These are phyloP conservation scores for Rotaria magnacalcarata DNA, from an alignment of 2,888 invertebrate genomes.

Conservation along the genomic window DNA sequence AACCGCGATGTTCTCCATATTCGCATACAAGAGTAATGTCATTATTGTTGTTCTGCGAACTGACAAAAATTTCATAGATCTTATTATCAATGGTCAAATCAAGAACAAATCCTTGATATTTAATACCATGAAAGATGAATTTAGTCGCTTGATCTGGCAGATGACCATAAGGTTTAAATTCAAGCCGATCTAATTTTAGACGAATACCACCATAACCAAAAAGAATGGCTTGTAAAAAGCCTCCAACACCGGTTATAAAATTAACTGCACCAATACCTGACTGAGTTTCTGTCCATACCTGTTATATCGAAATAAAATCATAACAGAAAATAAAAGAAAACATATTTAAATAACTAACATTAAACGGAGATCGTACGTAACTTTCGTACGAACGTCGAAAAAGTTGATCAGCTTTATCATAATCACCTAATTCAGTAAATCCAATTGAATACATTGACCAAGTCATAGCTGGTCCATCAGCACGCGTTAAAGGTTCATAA, in stretches of 20 bases:
- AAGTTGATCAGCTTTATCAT: conserved; percentile 52
- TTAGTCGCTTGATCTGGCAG: neutral
- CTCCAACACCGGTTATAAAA: conserved; percentile 61
- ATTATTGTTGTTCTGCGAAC: neutral
- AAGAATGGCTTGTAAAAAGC: conserved; percentile 59
- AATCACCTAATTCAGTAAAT: conserved; percentile 56
- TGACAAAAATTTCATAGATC: neutral
- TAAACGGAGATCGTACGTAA: conserved; percentile 51
- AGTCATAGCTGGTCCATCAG: conserved; percentile 60
- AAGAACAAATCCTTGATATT: neutral
- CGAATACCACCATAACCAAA: conserved; percentile 60
- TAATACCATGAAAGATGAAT: neutral
- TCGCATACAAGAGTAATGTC: neutral
- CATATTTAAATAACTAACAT: no score
- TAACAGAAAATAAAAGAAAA: no score
- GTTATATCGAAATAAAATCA: neutral
- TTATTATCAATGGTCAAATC: neutral
- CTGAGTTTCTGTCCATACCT: conserved; percentile 60
- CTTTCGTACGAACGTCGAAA: conserved; percentile 54
- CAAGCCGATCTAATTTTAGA: conserved; percentile 49
- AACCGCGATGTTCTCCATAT: neutral
- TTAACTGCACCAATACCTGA: conserved; percentile 57
- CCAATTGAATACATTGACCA: conserved; percentile 61
- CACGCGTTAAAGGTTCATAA: conserved; percentile 54
- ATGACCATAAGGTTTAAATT: conserved; percentile 47